Conservation (phyloP, 2,888 invertebrate species). For the Maniola hyperantus region DNA sequence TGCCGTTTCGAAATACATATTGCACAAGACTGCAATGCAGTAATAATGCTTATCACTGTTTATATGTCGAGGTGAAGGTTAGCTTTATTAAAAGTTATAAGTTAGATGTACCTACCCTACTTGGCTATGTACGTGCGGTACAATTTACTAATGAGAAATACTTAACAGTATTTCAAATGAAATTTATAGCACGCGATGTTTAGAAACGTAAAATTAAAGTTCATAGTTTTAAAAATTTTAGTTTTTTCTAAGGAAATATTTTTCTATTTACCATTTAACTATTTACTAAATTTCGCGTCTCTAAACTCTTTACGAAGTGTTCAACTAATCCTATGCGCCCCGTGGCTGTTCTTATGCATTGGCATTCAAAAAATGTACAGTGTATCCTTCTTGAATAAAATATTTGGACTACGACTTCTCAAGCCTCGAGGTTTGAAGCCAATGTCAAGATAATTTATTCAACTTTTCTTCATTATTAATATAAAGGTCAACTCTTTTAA, state of each 20-base stretch:
- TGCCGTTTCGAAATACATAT: constrained; percentile 37
- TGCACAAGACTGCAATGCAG: constrained; percentile 42
- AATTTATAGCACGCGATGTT: background rate
- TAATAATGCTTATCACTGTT: constrained; percentile 40
- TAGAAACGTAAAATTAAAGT: background rate
- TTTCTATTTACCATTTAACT: background rate
- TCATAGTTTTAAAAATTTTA: background rate
- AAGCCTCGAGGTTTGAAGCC: no score
- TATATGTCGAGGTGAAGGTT: constrained; percentile 38
- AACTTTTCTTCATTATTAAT: no score
- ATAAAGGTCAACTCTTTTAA: no score
- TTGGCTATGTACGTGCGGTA: constrained; percentile 8
- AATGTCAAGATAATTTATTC: no score
- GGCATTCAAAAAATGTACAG: no score
- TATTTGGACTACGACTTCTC: background rate
- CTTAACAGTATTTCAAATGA: constrained; percentile 3
- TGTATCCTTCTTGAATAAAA: no score
- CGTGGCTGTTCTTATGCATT: no score
- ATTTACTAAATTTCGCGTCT: background rate
- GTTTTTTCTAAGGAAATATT: no score
- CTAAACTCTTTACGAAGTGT: no score
- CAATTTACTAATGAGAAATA: constrained; percentile 8
- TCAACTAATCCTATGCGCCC: no score
- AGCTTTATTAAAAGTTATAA: constrained; percentile 29
- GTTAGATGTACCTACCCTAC: constrained; percentile 10